Conservation (phyloP, 2,888 invertebrate genomes). For the Tipula helvola region DNA sequence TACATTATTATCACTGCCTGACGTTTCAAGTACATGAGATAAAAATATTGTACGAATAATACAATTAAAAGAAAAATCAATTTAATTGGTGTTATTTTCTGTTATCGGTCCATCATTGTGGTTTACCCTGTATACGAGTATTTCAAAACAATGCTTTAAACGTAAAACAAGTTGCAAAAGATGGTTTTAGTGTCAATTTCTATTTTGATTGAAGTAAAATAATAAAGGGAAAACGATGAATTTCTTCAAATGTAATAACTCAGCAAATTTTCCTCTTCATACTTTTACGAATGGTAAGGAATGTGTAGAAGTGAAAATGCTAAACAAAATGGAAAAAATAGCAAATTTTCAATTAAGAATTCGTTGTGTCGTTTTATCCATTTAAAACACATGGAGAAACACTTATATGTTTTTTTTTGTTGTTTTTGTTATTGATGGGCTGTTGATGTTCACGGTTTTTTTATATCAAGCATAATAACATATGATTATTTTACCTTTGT, state of each 20-base stretch:
- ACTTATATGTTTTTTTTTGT: neutral
- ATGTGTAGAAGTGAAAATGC: neutral
- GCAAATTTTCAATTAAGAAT: neutral
- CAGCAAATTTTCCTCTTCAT: neutral
- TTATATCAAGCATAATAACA: neutral
- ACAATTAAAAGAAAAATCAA: too few relatives aligned
- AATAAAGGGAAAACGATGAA: neutral
- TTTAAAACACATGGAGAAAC: neutral
- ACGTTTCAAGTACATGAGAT: too few relatives aligned
- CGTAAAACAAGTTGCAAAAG: neutral
- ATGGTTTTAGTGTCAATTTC: neutral
- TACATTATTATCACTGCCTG: too few relatives aligned
- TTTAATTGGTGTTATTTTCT: too few relatives aligned
- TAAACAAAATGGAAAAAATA: neutral
- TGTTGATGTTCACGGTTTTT: neutral
- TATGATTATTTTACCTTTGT: neutral
- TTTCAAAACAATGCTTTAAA: too few relatives aligned
- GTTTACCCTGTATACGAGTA: too few relatives aligned
- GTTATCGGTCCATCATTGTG: too few relatives aligned
- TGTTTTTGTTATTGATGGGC: neutral
- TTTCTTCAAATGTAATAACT: neutral
- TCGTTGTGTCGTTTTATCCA: neutral
- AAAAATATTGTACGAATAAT: too few relatives aligned
- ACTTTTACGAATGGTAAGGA: neutral
- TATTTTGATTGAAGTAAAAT: neutral